Percentiles rank a stretch among this genome's conserved stretches.
These are phyloP conservation scores for Meriones psammophilus DNA, from an alignment of 2,797 vertebrate species.

Conservation along the genomic window DNA sequence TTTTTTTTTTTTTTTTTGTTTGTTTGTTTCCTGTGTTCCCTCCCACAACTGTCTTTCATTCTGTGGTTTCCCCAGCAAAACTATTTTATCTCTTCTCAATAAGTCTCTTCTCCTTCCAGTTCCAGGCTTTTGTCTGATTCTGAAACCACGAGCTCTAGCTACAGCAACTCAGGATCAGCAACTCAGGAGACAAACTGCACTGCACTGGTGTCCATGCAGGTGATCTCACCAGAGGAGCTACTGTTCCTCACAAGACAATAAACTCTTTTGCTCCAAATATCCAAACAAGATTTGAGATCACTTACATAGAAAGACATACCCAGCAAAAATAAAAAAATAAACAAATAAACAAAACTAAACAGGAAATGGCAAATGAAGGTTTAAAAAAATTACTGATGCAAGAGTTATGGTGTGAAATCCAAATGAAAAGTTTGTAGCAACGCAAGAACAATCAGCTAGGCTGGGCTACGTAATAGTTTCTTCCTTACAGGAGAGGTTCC, in stretches of 20 bases:
- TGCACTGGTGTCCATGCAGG: no score
- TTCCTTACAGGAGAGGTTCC: neutral
- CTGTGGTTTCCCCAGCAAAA: neutral
- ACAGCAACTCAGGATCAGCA: neutral
- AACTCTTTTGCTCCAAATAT: neutral
- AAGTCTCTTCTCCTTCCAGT: constrained; percentile 3
- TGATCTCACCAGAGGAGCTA: neutral
- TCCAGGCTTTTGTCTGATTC: neutral
- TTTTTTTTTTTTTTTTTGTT: neutral
- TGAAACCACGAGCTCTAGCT: neutral
- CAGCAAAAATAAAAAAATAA: neutral
- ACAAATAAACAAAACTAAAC: neutral
- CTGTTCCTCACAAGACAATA: neutral
- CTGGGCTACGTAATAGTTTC: neutral
- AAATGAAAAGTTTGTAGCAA: constrained; percentile 4
- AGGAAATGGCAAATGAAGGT: neutral
- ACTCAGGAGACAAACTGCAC: neutral
- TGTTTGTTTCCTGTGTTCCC: neutral
- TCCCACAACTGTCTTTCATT: neutral
- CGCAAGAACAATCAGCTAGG: neutral
- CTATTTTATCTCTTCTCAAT: neutral
- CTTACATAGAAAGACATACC: neutral
- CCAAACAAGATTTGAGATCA: constrained; percentile 13
- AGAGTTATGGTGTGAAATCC: neutral
- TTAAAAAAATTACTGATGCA: neutral